Evolutionary conservation across 2,888 invertebrate genomes (phyloP), one percentile per base, ranked within the genome.

Genomic region (Hypolimnas misippus): DNA sequence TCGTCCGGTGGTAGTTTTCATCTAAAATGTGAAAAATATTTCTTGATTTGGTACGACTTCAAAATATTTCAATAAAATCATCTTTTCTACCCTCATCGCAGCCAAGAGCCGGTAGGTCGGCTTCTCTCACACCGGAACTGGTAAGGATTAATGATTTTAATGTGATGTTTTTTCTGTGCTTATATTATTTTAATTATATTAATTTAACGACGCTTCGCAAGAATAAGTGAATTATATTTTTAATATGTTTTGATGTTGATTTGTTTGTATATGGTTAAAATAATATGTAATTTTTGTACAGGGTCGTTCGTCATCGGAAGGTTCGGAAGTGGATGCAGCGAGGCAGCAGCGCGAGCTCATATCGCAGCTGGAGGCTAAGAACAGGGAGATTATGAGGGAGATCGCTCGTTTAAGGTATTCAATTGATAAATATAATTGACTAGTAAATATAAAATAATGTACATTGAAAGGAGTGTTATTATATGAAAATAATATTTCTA

Each of bases 311-410:
- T 95, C 96, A 1, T 96, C 96, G 0, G 92, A 92, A 29, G 90
- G 91, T 0, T 93, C 97, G 33, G 94, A 94, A 66, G 94, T 97
- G 80, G 98, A 98, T 79, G 96, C 97, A 54, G 97, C 97, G 63
- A 93, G 97, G 72, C 97, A 97, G 17, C 98, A 98, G 76, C 93
- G 98, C 7, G 98, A 98, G 81, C 93, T 98, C 8, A 98, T 99
- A 76, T 95, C 96, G 44, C 98, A 98, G 78, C 92, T 99, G 53
- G 98, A 99, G 82, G 95, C 97, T 55, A 98, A 98, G 92, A 99
- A 99, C 89, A 94, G 97, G 76, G 98, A 98, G 92, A 98, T 98
- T 67, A 98, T 98, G 97, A 94, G 97, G 69, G 98, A 98, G 93
- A 98, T 98, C 78, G 96, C 96, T 68, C 95, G 97, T 81, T 93